Base-by-base conservation (phyloP, 2,888 invertebrate species). In the Eurois occulta region DNA sequence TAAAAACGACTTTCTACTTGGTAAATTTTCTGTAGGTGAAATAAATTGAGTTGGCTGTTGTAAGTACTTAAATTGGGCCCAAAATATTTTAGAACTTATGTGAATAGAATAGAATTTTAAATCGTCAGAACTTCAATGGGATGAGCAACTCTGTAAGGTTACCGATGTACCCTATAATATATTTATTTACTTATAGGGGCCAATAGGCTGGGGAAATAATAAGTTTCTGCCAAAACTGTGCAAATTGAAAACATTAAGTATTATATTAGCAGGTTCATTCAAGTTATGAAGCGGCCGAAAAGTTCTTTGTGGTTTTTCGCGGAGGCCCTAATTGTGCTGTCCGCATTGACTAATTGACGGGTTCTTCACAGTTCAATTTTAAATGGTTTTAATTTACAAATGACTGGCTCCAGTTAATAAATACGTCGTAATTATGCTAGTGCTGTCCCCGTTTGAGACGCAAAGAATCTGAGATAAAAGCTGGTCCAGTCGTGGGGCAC, bases 341-440 rank as follows among this genome's bases (percentile, higher is more conserved):
- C 70, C 16, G 58, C 66, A 6, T 77, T 80, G 69, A 83, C 43
- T 65, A 71, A 83, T 86, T 69, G 66, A n/a, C 43, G 43, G 43
- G 24, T 38, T 70, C 48, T 58, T 62, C 62, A 60, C 78, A 69
- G 43, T 73, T 70, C 28, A 80, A 77, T 69, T 74, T 73, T 66
- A 62, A 77, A 86, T 75, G 67, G 35, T 77, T 86, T 86, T 81
- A 75, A 75, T 83, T 78, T 75, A 85, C 48, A 79, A 88, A 80
- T 78, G 75, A 43, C 69, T 80, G 58, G 28, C 62, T 68, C 55
- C 35, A 68, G 75, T 77, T 68, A 84, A 88, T 78, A 85, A 83
- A 87, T 85, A 84, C 80, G 62, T 43, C 21, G 70, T 83, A 79
- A 83, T 87, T 83, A 88, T 75, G 46, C 62, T 76, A 87, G 86